Percentiles rank a stretch among this genome's conserved stretches.
These are phyloP conservation scores for Seira sanloemensis DNA, from an alignment of 2,888 invertebrate species.

Conservation along the genomic window DNA sequence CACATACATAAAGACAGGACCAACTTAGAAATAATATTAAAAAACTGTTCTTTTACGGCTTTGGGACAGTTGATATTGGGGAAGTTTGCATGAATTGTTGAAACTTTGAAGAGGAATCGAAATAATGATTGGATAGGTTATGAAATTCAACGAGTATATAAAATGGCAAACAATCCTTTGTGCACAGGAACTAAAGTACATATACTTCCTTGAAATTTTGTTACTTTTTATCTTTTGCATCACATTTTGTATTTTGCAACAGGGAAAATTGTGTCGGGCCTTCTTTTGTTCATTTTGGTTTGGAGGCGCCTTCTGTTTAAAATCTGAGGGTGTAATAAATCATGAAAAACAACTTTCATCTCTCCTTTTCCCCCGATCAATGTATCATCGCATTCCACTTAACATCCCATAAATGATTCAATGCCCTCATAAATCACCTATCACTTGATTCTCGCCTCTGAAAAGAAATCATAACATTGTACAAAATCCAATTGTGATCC, in stretches of 20 bases:
- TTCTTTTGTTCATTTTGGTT: neutral
- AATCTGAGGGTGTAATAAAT: neutral
- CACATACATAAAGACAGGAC: neutral
- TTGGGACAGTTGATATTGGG: neutral
- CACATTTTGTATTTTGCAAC: neutral
- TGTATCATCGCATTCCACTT: slow-evolving; percentile 62
- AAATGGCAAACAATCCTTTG: no score
- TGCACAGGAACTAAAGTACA: neutral
- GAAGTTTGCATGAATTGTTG: neutral
- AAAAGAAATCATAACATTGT: no score
- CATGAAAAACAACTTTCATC: slow-evolving; percentile 21
- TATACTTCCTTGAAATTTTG: neutral
- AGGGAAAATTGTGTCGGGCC: neutral
- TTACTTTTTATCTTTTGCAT: no score
- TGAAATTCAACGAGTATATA: no score
- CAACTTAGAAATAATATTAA: neutral
- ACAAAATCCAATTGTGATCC: no score
- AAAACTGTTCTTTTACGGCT: slow-evolving; percentile 11
- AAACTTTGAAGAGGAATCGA: neutral
- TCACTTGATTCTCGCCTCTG: slow-evolving; percentile 24
- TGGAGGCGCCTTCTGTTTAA: slow-evolving; percentile 6
- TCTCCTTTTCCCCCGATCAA: slow-evolving; percentile 38
- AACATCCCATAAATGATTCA: slow-evolving; percentile 61
- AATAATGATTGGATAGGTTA: neutral
- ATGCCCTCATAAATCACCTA: slow-evolving; percentile 58